phyloP scores from a whole-genome alignment of 2,888 invertebrate species.

The Panorpa germanica region DNA sequence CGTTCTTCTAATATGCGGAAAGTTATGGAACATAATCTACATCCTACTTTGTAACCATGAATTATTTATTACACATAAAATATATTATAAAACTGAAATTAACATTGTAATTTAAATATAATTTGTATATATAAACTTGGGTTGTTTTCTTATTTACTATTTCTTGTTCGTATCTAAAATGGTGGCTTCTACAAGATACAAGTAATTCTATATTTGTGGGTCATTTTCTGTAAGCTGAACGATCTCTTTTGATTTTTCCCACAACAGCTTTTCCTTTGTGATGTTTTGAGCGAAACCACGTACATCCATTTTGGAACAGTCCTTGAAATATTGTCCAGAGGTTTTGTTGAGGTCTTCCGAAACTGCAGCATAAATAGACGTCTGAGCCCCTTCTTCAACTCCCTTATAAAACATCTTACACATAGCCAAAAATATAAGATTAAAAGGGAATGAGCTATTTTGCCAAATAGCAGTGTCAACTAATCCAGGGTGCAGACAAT shows the following conservation, averaged over 20 bases:
- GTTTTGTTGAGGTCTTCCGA: not conserved
- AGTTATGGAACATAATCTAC: too few species aligned
- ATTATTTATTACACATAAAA: too few species aligned
- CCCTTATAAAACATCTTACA: slow-evolving; percentile 6
- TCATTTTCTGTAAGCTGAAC: not conserved
- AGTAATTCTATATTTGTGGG: too few species aligned
- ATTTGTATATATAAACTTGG: too few species aligned
- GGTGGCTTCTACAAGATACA: too few species aligned
- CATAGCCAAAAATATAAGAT: slow-evolving; percentile 6
- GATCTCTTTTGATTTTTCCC: slow-evolving; percentile 8
- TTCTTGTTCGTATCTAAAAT: too few species aligned
- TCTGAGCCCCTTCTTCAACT: slow-evolving; percentile 8
- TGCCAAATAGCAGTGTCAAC: slow-evolving; percentile 7
- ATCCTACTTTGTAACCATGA: too few species aligned
- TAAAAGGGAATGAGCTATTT: slow-evolving; percentile 8
- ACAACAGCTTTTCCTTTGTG: slow-evolving; percentile 3
- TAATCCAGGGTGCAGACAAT: slow-evolving; percentile 7
- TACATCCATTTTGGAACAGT: slow-evolving; percentile 3
- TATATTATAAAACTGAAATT: too few species aligned
- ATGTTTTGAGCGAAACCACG: slow-evolving; percentile 2
- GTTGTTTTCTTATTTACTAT: too few species aligned
- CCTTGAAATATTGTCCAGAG: slow-evolving; percentile 8
- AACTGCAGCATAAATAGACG: slow-evolving; percentile 3
- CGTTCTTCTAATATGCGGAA: too few species aligned
- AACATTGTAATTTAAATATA: too few species aligned